A percentile compares a stretch with the other conserved stretches of the same genome.
Conservation (phyloP, 2,888 invertebrate species). For the Himalopsyche kuldschensis region DNA sequence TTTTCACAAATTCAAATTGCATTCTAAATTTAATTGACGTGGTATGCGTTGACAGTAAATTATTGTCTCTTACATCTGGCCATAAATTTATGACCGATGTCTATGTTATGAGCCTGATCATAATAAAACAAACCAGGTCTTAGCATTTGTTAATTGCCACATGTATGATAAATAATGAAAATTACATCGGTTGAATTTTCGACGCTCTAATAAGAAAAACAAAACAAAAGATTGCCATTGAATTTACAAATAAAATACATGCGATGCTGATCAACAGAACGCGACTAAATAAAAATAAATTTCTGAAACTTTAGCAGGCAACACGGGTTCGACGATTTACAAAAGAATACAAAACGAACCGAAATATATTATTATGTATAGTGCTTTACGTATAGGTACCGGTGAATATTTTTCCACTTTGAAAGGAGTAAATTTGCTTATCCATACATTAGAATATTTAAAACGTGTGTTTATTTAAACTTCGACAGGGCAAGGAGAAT, state of each 20-base stretch:
- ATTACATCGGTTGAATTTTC: too few relatives aligned
- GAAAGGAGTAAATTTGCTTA: not conserved
- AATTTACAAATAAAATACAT: not conserved
- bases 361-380: not conserved
- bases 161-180: too few relatives aligned
- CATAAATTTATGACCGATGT: too few relatives aligned
- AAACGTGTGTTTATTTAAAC: not conserved
- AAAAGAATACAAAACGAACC: not conserved
- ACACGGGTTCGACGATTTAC: not conserved
- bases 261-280: not conserved
- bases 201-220: not conserved
- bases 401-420: not conserved
- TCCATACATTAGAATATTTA: not conserved
- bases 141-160: too few relatives aligned
- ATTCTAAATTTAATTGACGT: too few relatives aligned
- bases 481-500: not conserved
- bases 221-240: not conserved
- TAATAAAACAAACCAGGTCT: too few relatives aligned
- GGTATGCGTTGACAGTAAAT: too few relatives aligned
- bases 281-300: not conserved
- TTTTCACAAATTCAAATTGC: too few relatives aligned
- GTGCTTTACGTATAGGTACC: not conserved
- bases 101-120: too few relatives aligned
- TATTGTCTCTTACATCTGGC: too few relatives aligned
- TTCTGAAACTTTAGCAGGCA: not conserved